These are phyloP conservation scores for Ctenopoma multispine DNA, from an alignment of 2,797 vertebrate species.

Conservation along the genomic window DNA sequence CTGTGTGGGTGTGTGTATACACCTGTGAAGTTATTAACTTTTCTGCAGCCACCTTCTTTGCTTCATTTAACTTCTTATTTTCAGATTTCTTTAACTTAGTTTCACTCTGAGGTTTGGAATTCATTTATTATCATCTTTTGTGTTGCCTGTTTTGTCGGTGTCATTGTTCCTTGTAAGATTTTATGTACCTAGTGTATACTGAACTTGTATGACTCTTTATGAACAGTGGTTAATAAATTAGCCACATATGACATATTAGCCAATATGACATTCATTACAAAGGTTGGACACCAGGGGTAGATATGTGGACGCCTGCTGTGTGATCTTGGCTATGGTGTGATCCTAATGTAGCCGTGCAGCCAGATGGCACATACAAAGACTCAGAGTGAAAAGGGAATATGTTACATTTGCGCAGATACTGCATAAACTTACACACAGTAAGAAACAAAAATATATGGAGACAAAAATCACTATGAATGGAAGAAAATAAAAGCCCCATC, in stretches of 20 bases:
- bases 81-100: conserved; percentile 5
- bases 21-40: neutral
- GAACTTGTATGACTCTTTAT: neutral
- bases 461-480: conserved; percentile 1
- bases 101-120: neutral
- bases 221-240: conserved; percentile 11
- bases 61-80: neutral
- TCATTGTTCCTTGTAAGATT: neutral
- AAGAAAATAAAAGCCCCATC: neutral
- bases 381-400: conserved; percentile 28
- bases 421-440: conserved; percentile 1
- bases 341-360: conserved; percentile 58
- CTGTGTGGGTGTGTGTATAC: neutral
- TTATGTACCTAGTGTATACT: neutral
- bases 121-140: neutral
- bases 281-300: conserved; percentile 49
- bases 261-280: conserved; percentile 55
- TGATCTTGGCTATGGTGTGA: conserved; percentile 48
- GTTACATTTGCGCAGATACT: conserved; percentile 1
- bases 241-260: neutral
- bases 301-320: conserved; percentile 42
- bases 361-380: conserved; percentile 66
- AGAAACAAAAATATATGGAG: conserved; percentile 8
- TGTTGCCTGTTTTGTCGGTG: neutral
- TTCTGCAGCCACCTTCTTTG: neutral